Evolutionary conservation across 2,113 vertebrate genomes (phyloP).

Genomic region (Gymnarchus niloticus): DNA sequence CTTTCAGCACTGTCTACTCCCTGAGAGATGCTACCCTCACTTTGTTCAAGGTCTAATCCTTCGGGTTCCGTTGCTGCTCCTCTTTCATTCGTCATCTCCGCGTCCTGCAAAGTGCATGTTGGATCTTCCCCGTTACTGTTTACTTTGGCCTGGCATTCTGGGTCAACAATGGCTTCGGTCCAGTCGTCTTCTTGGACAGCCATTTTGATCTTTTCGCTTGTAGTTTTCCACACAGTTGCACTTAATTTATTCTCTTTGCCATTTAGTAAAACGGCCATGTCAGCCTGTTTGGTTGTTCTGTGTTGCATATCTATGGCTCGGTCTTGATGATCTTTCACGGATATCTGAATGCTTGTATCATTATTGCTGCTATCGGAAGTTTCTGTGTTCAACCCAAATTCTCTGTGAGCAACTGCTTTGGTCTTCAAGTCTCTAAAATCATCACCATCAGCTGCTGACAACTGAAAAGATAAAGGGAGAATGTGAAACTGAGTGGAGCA

Average conservation of each 20-base stretch:
- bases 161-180: constrained; percentile 3
- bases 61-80: neutral
- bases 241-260: constrained; percentile 19
- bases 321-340: neutral
- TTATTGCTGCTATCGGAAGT: constrained; percentile 6
- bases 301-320: constrained; percentile 21
- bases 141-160: constrained; percentile 3
- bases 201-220: neutral
- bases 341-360: constrained; percentile 3
- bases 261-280: neutral
- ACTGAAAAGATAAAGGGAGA: constrained; percentile 37
- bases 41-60: neutral
- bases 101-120: neutral
- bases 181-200: constrained; percentile 20
- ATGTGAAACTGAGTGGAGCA: constrained; percentile 1
- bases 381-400: constrained; percentile 7
- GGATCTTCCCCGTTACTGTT: neutral
- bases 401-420: constrained; percentile 29
- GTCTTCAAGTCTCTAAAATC: neutral
- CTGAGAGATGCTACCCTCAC: neutral
- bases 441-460: constrained; percentile 44
- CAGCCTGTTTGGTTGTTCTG: constrained; percentile 27
- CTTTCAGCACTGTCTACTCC: neutral
- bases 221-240: neutral
- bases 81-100: neutral